Base-by-base conservation (phyloP, 1,140 invertebrate genomes). In the Drosophila saltans region DNA sequence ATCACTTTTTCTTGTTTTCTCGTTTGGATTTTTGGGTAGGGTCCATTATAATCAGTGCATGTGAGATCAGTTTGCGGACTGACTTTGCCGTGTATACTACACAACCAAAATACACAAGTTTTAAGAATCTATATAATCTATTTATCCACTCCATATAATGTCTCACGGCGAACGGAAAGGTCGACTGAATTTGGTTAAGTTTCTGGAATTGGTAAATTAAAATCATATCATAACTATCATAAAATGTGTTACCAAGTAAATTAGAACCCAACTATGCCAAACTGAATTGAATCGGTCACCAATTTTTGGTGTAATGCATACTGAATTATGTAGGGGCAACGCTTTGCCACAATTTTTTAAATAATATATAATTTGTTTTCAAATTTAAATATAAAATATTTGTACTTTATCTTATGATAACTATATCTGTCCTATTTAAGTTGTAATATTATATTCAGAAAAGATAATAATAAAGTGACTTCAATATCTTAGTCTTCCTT, bases 181-280 rank as follows among this genome's bases (percentile, higher is more conserved):
- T 65, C 91, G 81, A 59, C 74, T 92, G 1, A 90, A 84, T 80
- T 83, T 91, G 57, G 78, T 92, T 24, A 92, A 92, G 74, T 92
- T 92, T 75, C 60, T 92, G 43, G 91, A 92, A 81, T 68, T 92
- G 91, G 90, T 91, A 91, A 91, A 64, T n/a, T 39, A 26, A 52
- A 55, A 28, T 30, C 40, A 6, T 28, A 9, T 43, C 16, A 16
- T 16, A 16, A 16, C 24, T 43, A 61, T 1, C 16, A 5, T 7
- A 26, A 39, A 26, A 33, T 11, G 28, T 36, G 3, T 36, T 1
- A 30, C 28, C 2, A 30, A 30, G 28, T 30, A 30, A 30, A 30
- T 30, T 7, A 11, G 16, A 26, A 33, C n/a, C n/a, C n/a, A n/a
- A 16, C 16, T 11, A 60, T 39, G 0, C 24, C 24, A 30, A 6